These are phyloP conservation scores for Prosapia bicincta DNA, from an alignment of 2,888 invertebrate species.

Conservation along the genomic window DNA sequence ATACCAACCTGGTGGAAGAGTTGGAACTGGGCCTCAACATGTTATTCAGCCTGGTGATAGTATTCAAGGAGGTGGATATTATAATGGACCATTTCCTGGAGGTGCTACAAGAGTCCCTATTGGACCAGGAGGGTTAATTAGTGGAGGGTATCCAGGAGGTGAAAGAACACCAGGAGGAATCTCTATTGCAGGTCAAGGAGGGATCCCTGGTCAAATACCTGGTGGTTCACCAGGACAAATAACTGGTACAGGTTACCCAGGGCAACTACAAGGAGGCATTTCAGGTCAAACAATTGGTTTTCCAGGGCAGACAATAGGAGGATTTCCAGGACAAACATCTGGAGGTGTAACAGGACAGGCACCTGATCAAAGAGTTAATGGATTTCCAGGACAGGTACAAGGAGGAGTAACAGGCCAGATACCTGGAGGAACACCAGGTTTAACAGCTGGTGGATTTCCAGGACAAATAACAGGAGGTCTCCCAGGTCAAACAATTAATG, in stretches of 20 bases:
- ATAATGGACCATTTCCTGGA: neutral
- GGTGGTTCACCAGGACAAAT: conserved; percentile 26
- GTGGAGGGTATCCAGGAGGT: conserved; percentile 34
- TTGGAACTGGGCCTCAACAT: conserved; percentile 17
- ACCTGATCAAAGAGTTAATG: neutral
- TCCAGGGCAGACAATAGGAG: neutral
- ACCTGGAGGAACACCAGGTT: conserved; percentile 19
- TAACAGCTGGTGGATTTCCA: too few species aligned
- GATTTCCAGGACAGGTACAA: conserved; percentile 10
- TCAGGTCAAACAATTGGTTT: neutral
- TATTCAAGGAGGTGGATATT: conserved; percentile 14
- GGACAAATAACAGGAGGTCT: conserved; percentile 15
- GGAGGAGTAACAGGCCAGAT: conserved; percentile 15
- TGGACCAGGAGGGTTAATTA: conserved; percentile 18
- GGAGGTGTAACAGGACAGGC: neutral
- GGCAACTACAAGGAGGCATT: neutral
- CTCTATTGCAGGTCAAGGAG: conserved; percentile 26
- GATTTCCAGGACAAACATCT: neutral
- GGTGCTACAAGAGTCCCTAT: conserved; percentile 3
- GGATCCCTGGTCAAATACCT: conserved; percentile 26
- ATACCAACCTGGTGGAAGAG: conserved; percentile 14
- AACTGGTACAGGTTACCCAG: conserved; percentile 4
- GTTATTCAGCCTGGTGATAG: neutral
- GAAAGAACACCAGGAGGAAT: neutral
- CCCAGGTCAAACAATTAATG: conserved; percentile 11